A percentile compares a stretch with the other conserved stretches of the same genome.
Conservation (phyloP, 1,140 invertebrate genomes). For the Drosophila nasuta region DNA sequence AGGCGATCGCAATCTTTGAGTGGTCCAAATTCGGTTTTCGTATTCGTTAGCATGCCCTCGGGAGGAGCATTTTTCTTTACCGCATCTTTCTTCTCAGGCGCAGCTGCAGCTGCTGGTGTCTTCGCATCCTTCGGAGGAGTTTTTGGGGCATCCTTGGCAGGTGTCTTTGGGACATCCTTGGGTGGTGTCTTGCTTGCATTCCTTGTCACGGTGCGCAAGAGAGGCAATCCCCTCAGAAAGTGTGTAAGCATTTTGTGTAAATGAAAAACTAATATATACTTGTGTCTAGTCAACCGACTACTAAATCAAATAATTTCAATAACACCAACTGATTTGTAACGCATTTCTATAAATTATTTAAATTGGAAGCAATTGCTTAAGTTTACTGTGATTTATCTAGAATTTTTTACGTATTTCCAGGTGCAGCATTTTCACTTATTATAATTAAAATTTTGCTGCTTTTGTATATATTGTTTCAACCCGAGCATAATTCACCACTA, state of each 20-base stretch:
- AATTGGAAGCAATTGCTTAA: neutral
- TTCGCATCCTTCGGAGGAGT: neutral
- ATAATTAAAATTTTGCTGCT: constrained; percentile 14
- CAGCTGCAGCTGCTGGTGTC: neutral
- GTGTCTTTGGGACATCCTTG: neutral
- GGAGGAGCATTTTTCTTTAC: constrained; percentile 18
- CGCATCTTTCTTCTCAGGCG: neutral
- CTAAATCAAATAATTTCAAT: neutral
- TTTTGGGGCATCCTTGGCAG: too few relatives aligned
- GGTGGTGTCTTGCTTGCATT: too few relatives aligned
- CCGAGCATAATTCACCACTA: constrained; percentile 16
- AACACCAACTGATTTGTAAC: neutral
- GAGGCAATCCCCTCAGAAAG: neutral
- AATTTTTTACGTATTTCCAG: neutral
- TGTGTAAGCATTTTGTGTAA: constrained; percentile 15
- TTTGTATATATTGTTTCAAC: neutral
- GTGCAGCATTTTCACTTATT: neutral
- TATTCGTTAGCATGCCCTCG: constrained; percentile 20
- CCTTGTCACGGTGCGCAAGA: neutral
- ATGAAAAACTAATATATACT: neutral
- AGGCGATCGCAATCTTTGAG: constrained; percentile 96
- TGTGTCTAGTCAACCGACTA: constrained; percentile 2
- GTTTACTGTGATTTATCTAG: too few relatives aligned
- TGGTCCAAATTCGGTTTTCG: constrained; percentile 38
- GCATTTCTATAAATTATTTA: neutral